Evolutionary conservation across 2,888 invertebrate genomes (phyloP).

Genomic region (Camponotus fellah): DNA sequence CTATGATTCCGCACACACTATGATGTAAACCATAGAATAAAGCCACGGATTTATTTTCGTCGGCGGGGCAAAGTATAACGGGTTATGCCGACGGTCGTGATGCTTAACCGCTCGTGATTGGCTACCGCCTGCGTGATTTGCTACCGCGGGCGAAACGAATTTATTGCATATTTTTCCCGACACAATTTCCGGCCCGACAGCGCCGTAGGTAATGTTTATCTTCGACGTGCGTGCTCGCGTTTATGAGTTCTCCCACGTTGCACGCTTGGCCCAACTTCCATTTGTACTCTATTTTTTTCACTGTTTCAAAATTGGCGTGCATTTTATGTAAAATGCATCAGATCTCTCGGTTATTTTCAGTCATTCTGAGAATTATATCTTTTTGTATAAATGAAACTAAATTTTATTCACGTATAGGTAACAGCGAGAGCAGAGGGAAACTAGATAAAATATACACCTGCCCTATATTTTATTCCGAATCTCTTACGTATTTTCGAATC

Average conservation of each 20-base stretch:
- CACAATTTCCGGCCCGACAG: slow-evolving; percentile 53
- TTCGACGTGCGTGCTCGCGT: slow-evolving; percentile 48
- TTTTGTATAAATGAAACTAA: background rate
- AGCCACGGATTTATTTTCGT: slow-evolving; percentile 65
- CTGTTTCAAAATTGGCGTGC: slow-evolving; percentile 8
- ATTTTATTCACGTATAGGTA: background rate
- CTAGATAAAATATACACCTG: background rate
- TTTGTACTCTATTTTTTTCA: slow-evolving; percentile 31
- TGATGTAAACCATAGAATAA: slow-evolving; percentile 63
- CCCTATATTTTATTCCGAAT: background rate
- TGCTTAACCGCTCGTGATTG: slow-evolving; percentile 64
- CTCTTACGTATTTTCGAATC: background rate
- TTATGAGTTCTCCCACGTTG: slow-evolving; percentile 51
- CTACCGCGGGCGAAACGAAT: slow-evolving; percentile 42
- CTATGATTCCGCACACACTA: slow-evolving; percentile 52
- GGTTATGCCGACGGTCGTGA: slow-evolving; percentile 19
- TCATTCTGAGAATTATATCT: background rate
- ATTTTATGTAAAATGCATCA: background rate
- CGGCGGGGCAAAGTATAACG: slow-evolving; percentile 31
- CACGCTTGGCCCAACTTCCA: slow-evolving; percentile 21
- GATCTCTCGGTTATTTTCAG: background rate
- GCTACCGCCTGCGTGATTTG: slow-evolving; percentile 40
- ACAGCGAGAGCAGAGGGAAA: no score
- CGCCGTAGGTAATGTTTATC: slow-evolving; percentile 58
- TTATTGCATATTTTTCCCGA: slow-evolving; percentile 58